These are phyloP conservation scores for Brachionus calyciflorus DNA, from an alignment of 1,140 invertebrate genomes.

Conservation along the genomic window DNA sequence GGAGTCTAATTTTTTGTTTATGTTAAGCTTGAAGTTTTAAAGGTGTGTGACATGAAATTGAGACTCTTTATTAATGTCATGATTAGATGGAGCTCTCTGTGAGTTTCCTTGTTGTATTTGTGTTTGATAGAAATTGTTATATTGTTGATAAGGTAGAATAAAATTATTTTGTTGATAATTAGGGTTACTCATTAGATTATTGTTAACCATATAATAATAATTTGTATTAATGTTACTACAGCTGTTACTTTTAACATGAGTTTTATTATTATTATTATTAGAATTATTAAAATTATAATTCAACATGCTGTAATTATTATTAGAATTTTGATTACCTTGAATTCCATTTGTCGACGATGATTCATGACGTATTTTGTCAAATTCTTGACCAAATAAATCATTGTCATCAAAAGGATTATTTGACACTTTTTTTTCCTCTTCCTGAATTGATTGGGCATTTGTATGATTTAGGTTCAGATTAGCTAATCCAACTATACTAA, in stretches of 20 bases:
- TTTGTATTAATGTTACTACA: slow-evolving; percentile 38
- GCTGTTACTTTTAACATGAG: slow-evolving; percentile 3
- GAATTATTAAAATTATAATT: slow-evolving; percentile 3
- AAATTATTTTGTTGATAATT: not conserved
- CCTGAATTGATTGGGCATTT: not conserved
- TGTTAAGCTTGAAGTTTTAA: not conserved
- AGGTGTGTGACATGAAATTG: not conserved
- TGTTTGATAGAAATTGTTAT: not conserved
- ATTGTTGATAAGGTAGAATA: not conserved
- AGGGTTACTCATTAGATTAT: slow-evolving; percentile 38
- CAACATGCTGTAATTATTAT: slow-evolving; percentile 31
- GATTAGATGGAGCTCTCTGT: no score
- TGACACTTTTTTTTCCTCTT: not conserved
- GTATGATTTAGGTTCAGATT: not conserved
- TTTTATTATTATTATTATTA: slow-evolving; percentile 19
- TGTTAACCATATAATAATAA: slow-evolving; percentile 33
- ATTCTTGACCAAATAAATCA: slow-evolving; percentile 42
- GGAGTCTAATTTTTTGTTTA: not conserved
- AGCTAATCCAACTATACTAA: not conserved
- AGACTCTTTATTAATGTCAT: not conserved
- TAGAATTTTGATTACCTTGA: slow-evolving; percentile 36
- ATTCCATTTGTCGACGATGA: not conserved
- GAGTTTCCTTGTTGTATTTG: not conserved
- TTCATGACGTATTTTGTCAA: slow-evolving; percentile 22
- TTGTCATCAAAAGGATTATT: slow-evolving; percentile 42